Evolutionary conservation across 2,113 vertebrate species (phyloP), one percentile per base, ranked within the genome.

Genomic region (Neolamprologus modestus): DNA sequence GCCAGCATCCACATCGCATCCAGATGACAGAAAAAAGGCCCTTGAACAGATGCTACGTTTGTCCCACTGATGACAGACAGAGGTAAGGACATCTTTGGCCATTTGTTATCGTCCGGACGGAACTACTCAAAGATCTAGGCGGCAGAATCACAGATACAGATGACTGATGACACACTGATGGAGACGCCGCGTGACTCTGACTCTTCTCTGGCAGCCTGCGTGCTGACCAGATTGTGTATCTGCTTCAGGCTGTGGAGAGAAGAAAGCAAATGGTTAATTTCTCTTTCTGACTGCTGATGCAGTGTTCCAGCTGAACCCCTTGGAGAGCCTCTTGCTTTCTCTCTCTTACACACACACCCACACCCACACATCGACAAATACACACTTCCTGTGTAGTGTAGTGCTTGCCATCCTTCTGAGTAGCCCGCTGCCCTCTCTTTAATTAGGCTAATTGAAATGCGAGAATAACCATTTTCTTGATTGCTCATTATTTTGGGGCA

Each of bases 401-500:
- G 57, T 40, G 82, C 86, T 87, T 84, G 84, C 79, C 87, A 84
- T 88, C 91, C 87, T 88, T 86, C 87, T 19, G 79, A 84, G 84
- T 88, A 82, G 87, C 86, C 87, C 24, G 88, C 90, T 93, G 92
- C 90, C 91, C 91, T 84, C 88, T 73, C 91, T 95, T 95, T 95
- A 96, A 96, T 96, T 94, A 95, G 95, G 92, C 94, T 95, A 96
- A 97, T 96, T 95, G 95, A 95, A 93, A 95, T 89, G 91, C 81
- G 86, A 94, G 93, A 94, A 94, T 94, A 95, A 93, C 93, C 92
- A 92, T 96, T 95, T 95, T 90, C 94, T 61, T 94, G 93, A 96
- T 96, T 95, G 95, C 93, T 92, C 82, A 88, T 94, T 94, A 93
- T 94, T 95, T 94, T 93, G 76, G 87, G 90, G 73, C 88, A 87